Percentiles rank a stretch among this genome's conserved stretches.
phyloP scores from a whole-genome alignment of 2,888 invertebrate species.

The Smittia aterrima region DNA sequence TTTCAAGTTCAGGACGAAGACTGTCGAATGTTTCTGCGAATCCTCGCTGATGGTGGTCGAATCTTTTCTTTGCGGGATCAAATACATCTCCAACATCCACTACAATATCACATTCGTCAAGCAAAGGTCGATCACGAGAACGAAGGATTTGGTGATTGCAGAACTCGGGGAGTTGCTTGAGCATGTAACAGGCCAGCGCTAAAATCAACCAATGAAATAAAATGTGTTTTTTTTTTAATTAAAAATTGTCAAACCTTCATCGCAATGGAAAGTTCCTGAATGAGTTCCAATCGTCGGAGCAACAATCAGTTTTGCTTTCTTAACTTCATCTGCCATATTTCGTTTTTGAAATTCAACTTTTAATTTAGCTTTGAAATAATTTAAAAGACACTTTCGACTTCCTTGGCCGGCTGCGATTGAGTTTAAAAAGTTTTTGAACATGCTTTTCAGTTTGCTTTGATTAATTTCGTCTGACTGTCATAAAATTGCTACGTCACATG shows the following conservation, averaged over 20 bases:
- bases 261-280: constrained; percentile 79
- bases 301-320: constrained; percentile 4
- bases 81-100: constrained; percentile 92
- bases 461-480: too few relatives aligned
- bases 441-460: too few relatives aligned
- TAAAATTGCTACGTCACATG: too few relatives aligned
- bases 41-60: constrained; percentile 91
- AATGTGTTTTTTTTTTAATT: too few relatives aligned
- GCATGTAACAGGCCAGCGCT: constrained; percentile 58
- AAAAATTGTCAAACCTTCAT: constrained; percentile 91
- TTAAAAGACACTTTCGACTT: too few relatives aligned
- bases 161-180: constrained; percentile 61
- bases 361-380: too few relatives aligned
- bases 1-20: constrained; percentile 61
- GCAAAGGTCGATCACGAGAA: constrained; percentile 59
- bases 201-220: too few relatives aligned
- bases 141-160: constrained; percentile 77
- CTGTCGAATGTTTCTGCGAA: constrained; percentile 68
- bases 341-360: too few relatives aligned
- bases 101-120: constrained; percentile 86
- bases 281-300: constrained; percentile 25
- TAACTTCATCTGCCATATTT: not conserved
- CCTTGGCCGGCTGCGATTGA: too few relatives aligned
- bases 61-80: constrained; percentile 71
- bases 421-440: too few relatives aligned